A percentile compares a stretch with the other conserved stretches of the same genome.
Conservation (phyloP, 2,888 invertebrate species). For the Trichopria drosophilae region DNA sequence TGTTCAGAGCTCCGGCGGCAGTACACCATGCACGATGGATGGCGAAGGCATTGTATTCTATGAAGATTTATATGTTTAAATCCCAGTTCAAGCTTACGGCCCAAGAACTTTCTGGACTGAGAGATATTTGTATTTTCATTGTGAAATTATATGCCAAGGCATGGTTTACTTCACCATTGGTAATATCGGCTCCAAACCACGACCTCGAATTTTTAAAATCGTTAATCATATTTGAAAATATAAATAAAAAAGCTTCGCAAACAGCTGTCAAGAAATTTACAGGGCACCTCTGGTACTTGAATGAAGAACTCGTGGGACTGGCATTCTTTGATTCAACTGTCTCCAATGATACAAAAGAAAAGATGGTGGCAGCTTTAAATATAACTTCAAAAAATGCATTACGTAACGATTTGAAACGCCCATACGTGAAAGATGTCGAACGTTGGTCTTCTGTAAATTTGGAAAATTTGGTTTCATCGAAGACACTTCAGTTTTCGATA, state of each 20-base stretch:
- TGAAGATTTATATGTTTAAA: conserved; percentile 15
- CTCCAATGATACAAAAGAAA: neutral
- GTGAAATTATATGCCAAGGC: conserved; percentile 4
- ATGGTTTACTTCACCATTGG: conserved; percentile 10
- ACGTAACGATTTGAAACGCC: too few relatives aligned
- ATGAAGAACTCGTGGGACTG: conserved; percentile 6
- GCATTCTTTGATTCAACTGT: conserved; percentile 7
- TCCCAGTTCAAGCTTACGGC: conserved; percentile 5
- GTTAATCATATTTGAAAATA: conserved; percentile 5
- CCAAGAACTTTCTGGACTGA: conserved; percentile 4
- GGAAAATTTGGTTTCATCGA: too few relatives aligned
- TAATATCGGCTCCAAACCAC: neutral
- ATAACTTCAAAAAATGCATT: neutral
- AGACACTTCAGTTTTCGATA: too few relatives aligned
- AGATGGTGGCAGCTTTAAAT: conserved; percentile 1
- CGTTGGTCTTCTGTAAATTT: too few relatives aligned
- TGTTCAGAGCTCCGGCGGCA: conserved; percentile 10
- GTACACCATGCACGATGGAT: conserved; percentile 20
- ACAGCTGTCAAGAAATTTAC: conserved; percentile 12
- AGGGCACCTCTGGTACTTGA: conserved; percentile 16
- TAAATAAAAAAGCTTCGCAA: conserved; percentile 2
- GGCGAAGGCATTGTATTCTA: conserved; percentile 12
- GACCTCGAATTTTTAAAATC: conserved; percentile 9
- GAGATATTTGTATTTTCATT: conserved; percentile 14
- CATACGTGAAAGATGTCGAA: too few relatives aligned